Base-by-base conservation (phyloP, 2,888 invertebrate species). In the Calliopum simillimum region DNA sequence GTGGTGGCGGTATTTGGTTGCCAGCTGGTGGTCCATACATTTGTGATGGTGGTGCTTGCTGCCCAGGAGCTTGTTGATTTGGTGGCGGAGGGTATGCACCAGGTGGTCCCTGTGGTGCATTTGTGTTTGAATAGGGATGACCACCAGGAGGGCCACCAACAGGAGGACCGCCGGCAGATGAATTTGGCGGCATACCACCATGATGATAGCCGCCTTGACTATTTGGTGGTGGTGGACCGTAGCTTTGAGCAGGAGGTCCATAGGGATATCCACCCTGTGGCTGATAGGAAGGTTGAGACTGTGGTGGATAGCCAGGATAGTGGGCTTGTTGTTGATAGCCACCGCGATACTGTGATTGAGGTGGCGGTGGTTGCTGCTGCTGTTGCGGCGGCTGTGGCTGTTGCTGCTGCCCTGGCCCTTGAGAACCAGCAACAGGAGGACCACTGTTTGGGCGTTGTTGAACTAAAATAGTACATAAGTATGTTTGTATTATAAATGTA, bases 351-450 rank as follows among this genome's bases (percentile, higher is more conserved):
- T 89, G 88, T 16, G 89, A 87, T 79, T 83, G 89, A 85, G 74
- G 90, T 84, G 83, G 90, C 87, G 79, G 90, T 87, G 70, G 88
- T 85, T 79, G 90, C 86, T 69, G 91, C 89, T 62, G 91, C 86
- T 72, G 90, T 87, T 72, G 88, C 86, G 78, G 90, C 88, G 63
- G 91, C 89, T 51, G 91, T 86, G 82, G 78, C 62, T 73, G 76
- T 65, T 75, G 78, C 51, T 75, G 77, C 25, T 75, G 78, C 2
- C 69, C 73, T 23, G 74, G 72, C n/a, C 53, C 71, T 33, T 74
- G 74, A 16, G 69, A 61, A 3, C 73, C 75, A 8, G 73, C 78
- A 61, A 70, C 79, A 21, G 47, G 73, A 0, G 82, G 81, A 12
- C 82, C 84, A 64, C 80, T 81, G 68, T 88, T 88, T 77, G 88